Evolutionary conservation across 2,113 vertebrate genomes (phyloP), one percentile per base, ranked within the genome.

Genomic region (Passer montanus): DNA sequence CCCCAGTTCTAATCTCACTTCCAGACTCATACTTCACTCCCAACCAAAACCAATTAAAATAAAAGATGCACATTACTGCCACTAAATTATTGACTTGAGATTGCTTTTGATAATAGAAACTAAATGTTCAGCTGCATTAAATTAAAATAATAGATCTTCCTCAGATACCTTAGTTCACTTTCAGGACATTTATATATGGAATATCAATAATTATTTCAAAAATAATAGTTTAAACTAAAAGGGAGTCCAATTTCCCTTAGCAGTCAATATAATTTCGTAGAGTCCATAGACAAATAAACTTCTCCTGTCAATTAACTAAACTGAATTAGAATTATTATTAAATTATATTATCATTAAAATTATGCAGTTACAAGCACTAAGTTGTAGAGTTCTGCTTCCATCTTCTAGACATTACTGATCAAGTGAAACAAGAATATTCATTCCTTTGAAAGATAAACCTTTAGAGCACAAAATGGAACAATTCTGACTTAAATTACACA

Each of bases 1-100:
- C 2, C 1, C 0, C 2, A 31, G 6, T 3, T 64, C 11, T 55
- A 67, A 27, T 10, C 63, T 66, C 10, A 53, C 7, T 68, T 64
- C 15, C 31, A 83, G 9, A 39, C 5, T 50, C 28, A 70, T 31
- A 35, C 5, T 41, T 60, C 41, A 17, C 4, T 7, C 2, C 4
- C 4, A 13, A 17, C 16, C 7, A 37, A 84, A 79, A 56, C 10
- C 15, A 75, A 67, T 69, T 41, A 23, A 83, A 83, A 26, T 15
- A 20, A 23, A 15, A 74, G 8, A 62, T 75, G 2, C 2, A 46
- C 20, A 55, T 30, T 43, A 28, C 1, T 56, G 35, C 5, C 10
- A 35, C 4, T 33, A 78, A 79, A 60, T 28, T 75, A 60, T 47
- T 24, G 13, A 21, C 11, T 88, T 49, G 11, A 31, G n/a, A 58